A percentile compares a stretch with the other conserved stretches of the same genome.
These are phyloP conservation scores for Mirounga angustirostris DNA, from an alignment of 2,113 vertebrate species.

Conservation along the genomic window DNA sequence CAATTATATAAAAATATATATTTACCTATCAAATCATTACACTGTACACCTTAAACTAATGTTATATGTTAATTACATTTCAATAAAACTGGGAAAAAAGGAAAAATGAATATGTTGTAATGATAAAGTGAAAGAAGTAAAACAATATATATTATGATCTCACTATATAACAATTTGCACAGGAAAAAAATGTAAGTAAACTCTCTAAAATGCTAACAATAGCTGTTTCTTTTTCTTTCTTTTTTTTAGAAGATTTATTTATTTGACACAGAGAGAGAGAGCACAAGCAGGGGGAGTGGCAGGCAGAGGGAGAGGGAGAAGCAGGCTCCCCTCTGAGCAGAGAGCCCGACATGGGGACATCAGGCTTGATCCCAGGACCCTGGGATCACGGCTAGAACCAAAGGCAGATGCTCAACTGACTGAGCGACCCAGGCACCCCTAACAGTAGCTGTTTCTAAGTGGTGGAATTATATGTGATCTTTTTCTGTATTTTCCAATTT, in stretches of 20 bases:
- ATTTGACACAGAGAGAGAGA: too few relatives aligned
- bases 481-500: constrained; percentile 38
- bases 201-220: constrained; percentile 15
- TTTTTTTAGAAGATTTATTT: too few relatives aligned
- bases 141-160: neutral
- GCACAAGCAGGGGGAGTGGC: too few relatives aligned
- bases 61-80: neutral
- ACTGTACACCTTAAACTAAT: neutral
- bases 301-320: too few relatives aligned
- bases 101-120: neutral
- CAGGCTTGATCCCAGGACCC: too few relatives aligned
- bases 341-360: too few relatives aligned
- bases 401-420: too few relatives aligned
- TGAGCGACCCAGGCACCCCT: too few relatives aligned
- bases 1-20: neutral
- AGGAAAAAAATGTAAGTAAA: constrained; percentile 28
- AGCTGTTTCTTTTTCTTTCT: neutral
- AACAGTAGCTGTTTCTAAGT: constrained; percentile 29
- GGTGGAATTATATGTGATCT: neutral
- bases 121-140: neutral
- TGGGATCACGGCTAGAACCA: too few relatives aligned
- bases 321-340: too few relatives aligned
- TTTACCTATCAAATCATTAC: neutral
- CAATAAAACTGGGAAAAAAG: neutral
- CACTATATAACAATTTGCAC: neutral